Evolutionary conservation across 37 sponge, comb jelly and placozoan genomes (phyloP), one percentile per base, ranked within the genome.

Genomic region (Beroe forskalii): DNA sequence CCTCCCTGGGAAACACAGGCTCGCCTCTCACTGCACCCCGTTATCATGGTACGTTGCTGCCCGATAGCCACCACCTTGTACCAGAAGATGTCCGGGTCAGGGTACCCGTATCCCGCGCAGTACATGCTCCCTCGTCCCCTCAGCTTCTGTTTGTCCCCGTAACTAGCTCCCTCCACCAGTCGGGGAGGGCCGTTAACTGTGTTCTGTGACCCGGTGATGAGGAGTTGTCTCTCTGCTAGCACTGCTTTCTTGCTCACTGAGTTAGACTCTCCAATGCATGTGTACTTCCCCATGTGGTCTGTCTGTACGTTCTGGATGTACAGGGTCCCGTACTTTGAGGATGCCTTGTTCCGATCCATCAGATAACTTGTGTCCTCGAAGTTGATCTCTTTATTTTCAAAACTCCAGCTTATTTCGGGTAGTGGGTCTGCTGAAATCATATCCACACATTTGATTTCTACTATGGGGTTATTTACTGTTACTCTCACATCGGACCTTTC

Each of bases 61-160:
- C 86, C 86, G 1, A 80, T 41, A 17, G 86, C 55, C 3, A 42
- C 86, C 1, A 80, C 86, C 27, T 80, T 80, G 28, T 43, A 80
- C 86, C 86, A 80, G 38, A 42, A 33, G 3, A 80, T 80, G 30
- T 80, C 48, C 3, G 86, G 86, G 28, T 32, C 48, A 41, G 86
- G 86, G 55, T 27, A 80, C 86, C 86, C 86, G 31, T 80, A 80
- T 48, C 86, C 86, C 30, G 86, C 86, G 22, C 86, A 80, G 28
- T 28, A 80, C 86, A 80, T 41, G 0, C 8, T 22, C 27, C 86
- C 86, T 28, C 19, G 12, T 25, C 40, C 86, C 4, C 86, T 48
- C 44, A 38, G 20, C 27, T 44, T 44, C 28, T 44, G n/a, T 48
- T 80, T 80, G 43, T 80, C 86, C 8, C 86, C 86, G 31, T 42